Conservation (phyloP, 2,888 invertebrate species). For the Strigamia crassipes region DNA sequence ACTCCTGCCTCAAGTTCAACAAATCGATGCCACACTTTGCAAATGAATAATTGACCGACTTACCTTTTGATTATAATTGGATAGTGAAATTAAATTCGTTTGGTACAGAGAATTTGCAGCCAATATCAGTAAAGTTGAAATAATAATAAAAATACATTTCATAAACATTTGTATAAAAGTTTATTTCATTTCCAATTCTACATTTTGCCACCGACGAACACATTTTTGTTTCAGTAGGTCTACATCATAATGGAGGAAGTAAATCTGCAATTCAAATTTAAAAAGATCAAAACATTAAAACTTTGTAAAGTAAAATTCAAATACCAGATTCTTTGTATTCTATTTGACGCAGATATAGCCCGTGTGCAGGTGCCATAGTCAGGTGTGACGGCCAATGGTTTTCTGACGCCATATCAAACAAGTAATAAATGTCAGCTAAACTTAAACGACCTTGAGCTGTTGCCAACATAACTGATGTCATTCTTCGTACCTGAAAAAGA, state of each 20-base stretch:
- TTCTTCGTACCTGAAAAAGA: slow-evolving; percentile 72
- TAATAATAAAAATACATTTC: background rate
- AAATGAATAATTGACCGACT: slow-evolving; percentile 60
- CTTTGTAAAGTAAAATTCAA: background rate
- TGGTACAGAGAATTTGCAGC: background rate
- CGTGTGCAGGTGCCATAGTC: slow-evolving; percentile 67
- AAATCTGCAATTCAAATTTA: background rate
- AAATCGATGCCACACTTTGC: slow-evolving; percentile 95
- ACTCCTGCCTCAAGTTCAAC: slow-evolving; percentile 79
- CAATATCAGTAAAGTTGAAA: background rate
- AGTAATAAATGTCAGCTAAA: slow-evolving; percentile 69
- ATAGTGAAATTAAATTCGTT: background rate
- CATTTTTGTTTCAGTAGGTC: background rate
- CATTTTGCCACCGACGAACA: background rate
- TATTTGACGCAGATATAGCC: slow-evolving; percentile 55
- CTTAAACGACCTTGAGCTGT: slow-evolving; percentile 68
- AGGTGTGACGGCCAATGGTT: slow-evolving; percentile 67
- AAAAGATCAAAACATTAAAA: background rate
- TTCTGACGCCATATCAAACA: slow-evolving; percentile 78
- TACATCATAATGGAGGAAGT: background rate
- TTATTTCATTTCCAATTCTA: too few species aligned
- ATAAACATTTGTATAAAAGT: background rate
- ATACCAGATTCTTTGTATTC: slow-evolving; percentile 36
- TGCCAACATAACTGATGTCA: slow-evolving; percentile 70
- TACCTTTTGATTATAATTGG: slow-evolving; percentile 9